Base-by-base conservation (phyloP, 2,888 invertebrate species). In the Stictocephala bisonia region DNA sequence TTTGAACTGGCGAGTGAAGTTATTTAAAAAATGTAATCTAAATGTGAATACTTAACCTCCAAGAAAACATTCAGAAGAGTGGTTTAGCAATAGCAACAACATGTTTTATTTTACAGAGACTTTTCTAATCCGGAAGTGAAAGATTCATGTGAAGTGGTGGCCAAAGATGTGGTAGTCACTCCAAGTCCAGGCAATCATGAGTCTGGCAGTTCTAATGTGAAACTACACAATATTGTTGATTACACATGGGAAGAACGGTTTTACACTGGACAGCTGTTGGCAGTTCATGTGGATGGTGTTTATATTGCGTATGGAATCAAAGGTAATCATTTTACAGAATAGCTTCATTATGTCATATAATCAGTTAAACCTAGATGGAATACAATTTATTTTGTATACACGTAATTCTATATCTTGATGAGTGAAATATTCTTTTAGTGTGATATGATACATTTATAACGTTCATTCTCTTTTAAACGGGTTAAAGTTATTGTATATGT, bases 221-320 rank as follows among this genome's bases (percentile, higher is more conserved):
- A 95, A 82, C 88, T 96, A 51, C 93, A 92, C 81, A 95, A 93
- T 83, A 89, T 96, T 58, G 96, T 96, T 22, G 96, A 96, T 81
- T 97, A 94, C 83, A 93, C 93, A 78, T 97, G 97, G 97, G 97
- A 97, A 83, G 89, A 92, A 53, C 91, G 92, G 80, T 93, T 93
- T 82, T 95, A 96, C 81, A 87, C 90, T 0, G 97, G 97, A 0
- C 94, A 95, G 82, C 86, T 97, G 74, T 89, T 97, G 44, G 95
- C 96, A 9, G 91, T 95, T 48, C 96, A 97, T 83, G 89, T 92
- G 80, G 90, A 90, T 81, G 93, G 94, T 71, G 91, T 92, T 81
- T 93, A 93, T 83, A 86, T 96, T 78, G 97, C 97, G 0, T 97
- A 97, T 85, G 93, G 92, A 74, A 91, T 97, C 76, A 95, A 93